Conservation (phyloP, 1,140 invertebrate species). For the Gerris buenoi region DNA sequence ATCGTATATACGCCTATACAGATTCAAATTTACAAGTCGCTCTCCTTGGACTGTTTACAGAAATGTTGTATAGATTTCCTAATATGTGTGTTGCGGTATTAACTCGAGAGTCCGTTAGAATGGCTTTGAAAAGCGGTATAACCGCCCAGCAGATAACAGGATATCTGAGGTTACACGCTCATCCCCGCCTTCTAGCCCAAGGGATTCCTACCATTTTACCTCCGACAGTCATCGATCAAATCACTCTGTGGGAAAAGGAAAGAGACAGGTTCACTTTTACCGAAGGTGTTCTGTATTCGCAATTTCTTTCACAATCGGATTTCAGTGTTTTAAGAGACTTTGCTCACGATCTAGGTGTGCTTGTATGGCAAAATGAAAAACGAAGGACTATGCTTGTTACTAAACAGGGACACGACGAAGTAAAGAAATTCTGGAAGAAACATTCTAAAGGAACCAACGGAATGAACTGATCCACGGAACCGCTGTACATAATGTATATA, state of each 20-base stretch:
- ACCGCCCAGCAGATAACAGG: slow-evolving; percentile 89
- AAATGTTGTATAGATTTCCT: slow-evolving; percentile 86
- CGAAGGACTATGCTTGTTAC: slow-evolving; percentile 58
- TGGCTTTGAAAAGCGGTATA: slow-evolving; percentile 84
- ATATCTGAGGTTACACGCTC: slow-evolving; percentile 73
- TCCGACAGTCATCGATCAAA: slow-evolving; percentile 84
- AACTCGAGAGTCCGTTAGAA: slow-evolving; percentile 81
- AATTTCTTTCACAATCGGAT: slow-evolving; percentile 76
- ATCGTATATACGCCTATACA: slow-evolving; percentile 90
- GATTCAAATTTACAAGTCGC: slow-evolving; percentile 85
- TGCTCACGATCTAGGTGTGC: slow-evolving; percentile 61
- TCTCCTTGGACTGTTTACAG: slow-evolving; percentile 77
- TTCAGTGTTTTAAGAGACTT: slow-evolving; percentile 74
- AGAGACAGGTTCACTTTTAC: slow-evolving; percentile 77
- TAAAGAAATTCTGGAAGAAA: slow-evolving; percentile 23
- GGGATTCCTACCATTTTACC: slow-evolving; percentile 51
- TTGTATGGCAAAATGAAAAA: slow-evolving; percentile 77
- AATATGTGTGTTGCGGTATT: slow-evolving; percentile 86
- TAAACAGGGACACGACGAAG: slow-evolving; percentile 22
- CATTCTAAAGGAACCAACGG: slow-evolving; percentile 16
- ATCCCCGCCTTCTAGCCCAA: slow-evolving; percentile 44
- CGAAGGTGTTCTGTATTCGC: slow-evolving; percentile 89
- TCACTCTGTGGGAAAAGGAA: slow-evolving; percentile 85
- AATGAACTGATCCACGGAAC: background rate
- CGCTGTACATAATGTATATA: too few species aligned